Conservation (phyloP, 2,888 invertebrate species). For the Nymphalis c-album region DNA sequence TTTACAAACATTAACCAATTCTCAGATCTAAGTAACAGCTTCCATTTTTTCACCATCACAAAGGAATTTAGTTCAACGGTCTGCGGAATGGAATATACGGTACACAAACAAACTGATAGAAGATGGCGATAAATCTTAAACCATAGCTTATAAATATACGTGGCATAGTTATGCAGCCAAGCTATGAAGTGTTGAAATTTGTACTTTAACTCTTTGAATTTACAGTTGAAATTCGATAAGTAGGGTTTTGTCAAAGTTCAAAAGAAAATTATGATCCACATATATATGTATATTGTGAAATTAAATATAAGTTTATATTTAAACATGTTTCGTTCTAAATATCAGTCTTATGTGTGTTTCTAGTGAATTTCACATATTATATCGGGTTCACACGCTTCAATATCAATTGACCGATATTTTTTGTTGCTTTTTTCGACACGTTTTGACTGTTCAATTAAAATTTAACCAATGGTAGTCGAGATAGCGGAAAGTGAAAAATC, state of each 20-base stretch:
- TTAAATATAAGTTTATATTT: too few species aligned
- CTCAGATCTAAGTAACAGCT: background rate
- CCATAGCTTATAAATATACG: conserved; percentile 35
- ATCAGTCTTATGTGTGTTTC: too few species aligned
- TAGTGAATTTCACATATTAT: too few species aligned
- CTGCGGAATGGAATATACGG: conserved; percentile 23
- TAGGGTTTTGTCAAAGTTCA: background rate
- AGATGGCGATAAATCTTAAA: conserved; percentile 36
- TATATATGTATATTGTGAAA: too few species aligned
- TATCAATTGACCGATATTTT: too few species aligned
- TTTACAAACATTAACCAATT: background rate
- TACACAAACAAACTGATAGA: conserved; percentile 38
- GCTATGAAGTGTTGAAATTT: background rate
- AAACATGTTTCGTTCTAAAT: too few species aligned
- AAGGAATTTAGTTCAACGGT: conserved; percentile 28
- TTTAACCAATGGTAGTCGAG: too few species aligned
- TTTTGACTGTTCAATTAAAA: too few species aligned
- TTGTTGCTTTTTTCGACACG: too few species aligned
- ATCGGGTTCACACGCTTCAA: too few species aligned
- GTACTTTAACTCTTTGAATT: background rate
- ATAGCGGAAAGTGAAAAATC: too few species aligned
- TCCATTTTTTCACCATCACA: conserved; percentile 5
- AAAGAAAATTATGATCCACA: background rate
- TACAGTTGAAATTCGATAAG: background rate
- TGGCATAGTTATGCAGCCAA: conserved; percentile 14